phyloP scores from a whole-genome alignment of 2,113 vertebrate species.

The Macquaria australasica region DNA sequence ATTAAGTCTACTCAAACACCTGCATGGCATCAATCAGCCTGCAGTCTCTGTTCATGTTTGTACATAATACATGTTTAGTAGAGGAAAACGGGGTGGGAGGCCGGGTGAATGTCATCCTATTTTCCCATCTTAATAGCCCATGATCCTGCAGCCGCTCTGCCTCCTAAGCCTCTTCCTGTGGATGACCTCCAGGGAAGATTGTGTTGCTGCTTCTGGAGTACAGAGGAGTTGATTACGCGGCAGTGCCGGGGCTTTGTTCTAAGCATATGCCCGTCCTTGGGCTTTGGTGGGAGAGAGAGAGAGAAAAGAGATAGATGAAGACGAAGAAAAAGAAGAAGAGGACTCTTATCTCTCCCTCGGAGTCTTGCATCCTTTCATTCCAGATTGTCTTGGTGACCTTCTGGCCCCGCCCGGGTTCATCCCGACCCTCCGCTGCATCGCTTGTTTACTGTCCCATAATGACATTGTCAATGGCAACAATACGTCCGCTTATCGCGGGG shows the following conservation, averaged over 20 bases:
- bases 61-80: not conserved
- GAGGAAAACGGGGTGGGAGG: not conserved
- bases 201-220: slow-evolving; percentile 55
- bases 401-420: slow-evolving; percentile 56
- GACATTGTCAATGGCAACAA: slow-evolving; percentile 77
- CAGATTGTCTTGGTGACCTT: slow-evolving; percentile 77
- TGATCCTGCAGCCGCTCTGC: slow-evolving; percentile 53
- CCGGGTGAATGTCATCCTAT: slow-evolving; percentile 61
- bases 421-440: slow-evolving; percentile 38
- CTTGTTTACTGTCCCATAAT: slow-evolving; percentile 79
- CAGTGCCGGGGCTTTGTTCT: slow-evolving; percentile 72
- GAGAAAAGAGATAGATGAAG: slow-evolving; percentile 41
- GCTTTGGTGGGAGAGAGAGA: slow-evolving; percentile 48
- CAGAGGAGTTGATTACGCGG: slow-evolving; percentile 77
- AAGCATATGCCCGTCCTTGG: slow-evolving; percentile 75
- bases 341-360: slow-evolving; percentile 71
- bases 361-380: slow-evolving; percentile 67
- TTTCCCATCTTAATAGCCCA: slow-evolving; percentile 68
- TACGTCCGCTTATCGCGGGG: slow-evolving; percentile 67
- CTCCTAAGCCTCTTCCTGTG: slow-evolving; percentile 63
- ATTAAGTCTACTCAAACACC: not conserved
- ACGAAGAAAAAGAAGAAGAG: slow-evolving; percentile 39
- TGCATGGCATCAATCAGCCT: not conserved
- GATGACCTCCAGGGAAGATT: slow-evolving; percentile 75
- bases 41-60: slow-evolving; percentile 19